Percentiles rank a stretch among this genome's conserved stretches.
phyloP scores from a whole-genome alignment of 2,797 vertebrate genomes.

The Myotis daubentonii region DNA sequence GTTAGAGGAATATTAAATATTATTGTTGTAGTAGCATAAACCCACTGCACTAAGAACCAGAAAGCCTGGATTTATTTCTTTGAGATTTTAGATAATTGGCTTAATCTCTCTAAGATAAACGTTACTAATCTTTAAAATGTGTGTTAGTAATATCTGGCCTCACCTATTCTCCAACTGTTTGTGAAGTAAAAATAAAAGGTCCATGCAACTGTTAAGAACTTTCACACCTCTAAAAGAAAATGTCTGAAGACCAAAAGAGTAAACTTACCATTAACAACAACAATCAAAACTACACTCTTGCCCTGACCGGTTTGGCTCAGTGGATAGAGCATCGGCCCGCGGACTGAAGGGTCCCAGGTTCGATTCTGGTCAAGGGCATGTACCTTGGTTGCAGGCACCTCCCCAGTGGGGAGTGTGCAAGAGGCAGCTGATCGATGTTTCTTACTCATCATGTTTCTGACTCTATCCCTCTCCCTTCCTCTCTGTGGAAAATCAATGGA shows the following conservation, averaged over 20 bases:
- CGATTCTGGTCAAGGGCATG: too few relatives aligned
- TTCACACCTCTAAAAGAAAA: background rate
- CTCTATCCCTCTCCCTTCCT: too few relatives aligned
- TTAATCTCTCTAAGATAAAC: conserved; percentile 19
- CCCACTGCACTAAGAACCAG: background rate
- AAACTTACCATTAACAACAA: background rate
- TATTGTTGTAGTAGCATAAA: background rate
- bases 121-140: background rate
- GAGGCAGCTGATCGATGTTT: too few relatives aligned
- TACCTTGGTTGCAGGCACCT: too few relatives aligned
- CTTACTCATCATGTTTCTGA: too few relatives aligned
- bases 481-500: too few relatives aligned
- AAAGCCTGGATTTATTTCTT: background rate
- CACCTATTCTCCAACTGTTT: background rate
- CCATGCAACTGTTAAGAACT: background rate
- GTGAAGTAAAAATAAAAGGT: background rate
- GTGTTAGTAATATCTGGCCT: background rate
- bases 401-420: too few relatives aligned
- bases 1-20: background rate
- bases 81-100: background rate
- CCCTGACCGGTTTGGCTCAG: too few relatives aligned
- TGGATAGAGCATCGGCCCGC: too few relatives aligned
- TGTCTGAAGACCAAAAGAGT: background rate
- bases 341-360: too few relatives aligned
- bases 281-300: background rate